These are phyloP conservation scores for Microctonus brassicae DNA, from an alignment of 2,888 invertebrate species.

Conservation along the genomic window DNA sequence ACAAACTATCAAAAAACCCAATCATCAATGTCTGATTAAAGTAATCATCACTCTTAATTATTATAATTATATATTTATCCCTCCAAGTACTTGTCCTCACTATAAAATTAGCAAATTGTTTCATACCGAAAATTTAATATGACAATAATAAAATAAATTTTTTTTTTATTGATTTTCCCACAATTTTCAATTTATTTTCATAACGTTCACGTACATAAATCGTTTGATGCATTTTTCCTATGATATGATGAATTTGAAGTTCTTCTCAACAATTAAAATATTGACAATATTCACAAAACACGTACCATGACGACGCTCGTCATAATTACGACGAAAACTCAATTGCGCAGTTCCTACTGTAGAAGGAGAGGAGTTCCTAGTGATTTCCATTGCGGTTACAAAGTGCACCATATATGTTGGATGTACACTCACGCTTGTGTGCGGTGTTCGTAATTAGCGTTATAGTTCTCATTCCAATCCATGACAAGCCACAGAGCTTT, in stretches of 20 bases:
- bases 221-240: background rate
- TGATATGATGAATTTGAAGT: background rate
- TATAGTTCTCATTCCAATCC: slow-evolving; percentile 2
- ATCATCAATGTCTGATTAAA: too few species aligned
- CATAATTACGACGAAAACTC: slow-evolving; percentile 7
- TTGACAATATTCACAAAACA: background rate
- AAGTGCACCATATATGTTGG: background rate
- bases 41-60: too few species aligned
- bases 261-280: background rate
- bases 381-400: slow-evolving; percentile 11
- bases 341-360: background rate
- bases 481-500: slow-evolving; percentile 32
- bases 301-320: background rate
- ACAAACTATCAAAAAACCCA: too few species aligned
- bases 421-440: slow-evolving; percentile 9
- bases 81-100: too few species aligned
- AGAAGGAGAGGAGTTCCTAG: background rate
- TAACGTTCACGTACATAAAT: background rate
- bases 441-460: slow-evolving; percentile 29
- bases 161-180: too few species aligned
- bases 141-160: too few species aligned
- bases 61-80: too few species aligned
- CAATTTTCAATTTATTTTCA: too few species aligned
- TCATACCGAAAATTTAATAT: too few species aligned
- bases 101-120: too few species aligned